Evolutionary conservation across 2,113 vertebrate genomes (phyloP).

Genomic region (Heteronetta atricapilla): DNA sequence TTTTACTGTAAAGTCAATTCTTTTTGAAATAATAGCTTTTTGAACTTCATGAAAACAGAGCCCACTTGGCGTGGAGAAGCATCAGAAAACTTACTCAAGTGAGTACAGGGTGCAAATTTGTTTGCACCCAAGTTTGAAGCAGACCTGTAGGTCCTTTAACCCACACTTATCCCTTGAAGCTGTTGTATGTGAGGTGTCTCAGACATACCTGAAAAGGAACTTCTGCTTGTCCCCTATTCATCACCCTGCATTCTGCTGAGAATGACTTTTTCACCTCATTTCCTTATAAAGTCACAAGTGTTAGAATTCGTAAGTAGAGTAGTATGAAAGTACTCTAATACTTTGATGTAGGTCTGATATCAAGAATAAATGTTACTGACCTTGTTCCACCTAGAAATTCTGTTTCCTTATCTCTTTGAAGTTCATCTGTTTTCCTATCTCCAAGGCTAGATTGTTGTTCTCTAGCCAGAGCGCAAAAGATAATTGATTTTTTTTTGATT

Average conservation of each 20-base stretch:
- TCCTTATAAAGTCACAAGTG: neutral
- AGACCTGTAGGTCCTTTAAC: neutral
- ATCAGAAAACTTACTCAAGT: neutral
- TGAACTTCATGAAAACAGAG: neutral
- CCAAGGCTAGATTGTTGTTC: neutral
- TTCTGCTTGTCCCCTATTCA: neutral
- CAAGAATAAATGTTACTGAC: neutral
- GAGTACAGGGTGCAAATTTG: neutral
- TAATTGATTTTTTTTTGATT: neutral
- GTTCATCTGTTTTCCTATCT: neutral
- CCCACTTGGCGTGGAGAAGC: neutral
- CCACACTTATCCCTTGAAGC: too few relatives aligned
- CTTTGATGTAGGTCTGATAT: neutral
- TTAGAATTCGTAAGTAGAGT: neutral
- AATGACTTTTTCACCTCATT: neutral
- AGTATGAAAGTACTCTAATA: neutral
- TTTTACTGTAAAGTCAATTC: neutral
- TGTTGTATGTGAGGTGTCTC: neutral
- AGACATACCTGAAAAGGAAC: neutral
- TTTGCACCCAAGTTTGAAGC: neutral
- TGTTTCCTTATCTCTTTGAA: neutral
- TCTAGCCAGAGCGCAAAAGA: neutral
- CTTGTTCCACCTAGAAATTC: neutral
- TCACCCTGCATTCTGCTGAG: neutral
- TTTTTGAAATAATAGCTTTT: neutral